Conservation (phyloP, 2,797 vertebrate species). For the Taenioides sp. region DNA sequence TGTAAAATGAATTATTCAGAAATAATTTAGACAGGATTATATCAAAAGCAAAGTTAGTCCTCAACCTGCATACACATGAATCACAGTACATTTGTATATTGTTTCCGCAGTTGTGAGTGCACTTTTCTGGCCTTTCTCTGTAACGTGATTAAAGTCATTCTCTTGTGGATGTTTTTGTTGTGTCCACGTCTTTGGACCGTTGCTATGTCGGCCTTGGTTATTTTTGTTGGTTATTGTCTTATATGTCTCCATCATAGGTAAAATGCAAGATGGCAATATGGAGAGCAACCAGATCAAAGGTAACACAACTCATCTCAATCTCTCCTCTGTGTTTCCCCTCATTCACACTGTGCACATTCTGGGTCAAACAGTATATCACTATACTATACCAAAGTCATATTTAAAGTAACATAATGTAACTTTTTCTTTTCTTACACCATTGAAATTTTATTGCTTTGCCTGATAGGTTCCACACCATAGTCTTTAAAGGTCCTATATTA, state of each 20-base stretch:
- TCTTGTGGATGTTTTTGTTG: constrained; percentile 79
- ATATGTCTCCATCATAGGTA: constrained; percentile 98
- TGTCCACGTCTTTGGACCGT: constrained; percentile 80
- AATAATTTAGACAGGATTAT: not conserved
- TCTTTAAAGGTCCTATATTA: too few relatives aligned
- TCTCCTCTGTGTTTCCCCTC: not conserved
- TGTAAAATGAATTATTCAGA: constrained; percentile 45
- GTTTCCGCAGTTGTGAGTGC: constrained; percentile 31
- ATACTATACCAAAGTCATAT: not conserved
- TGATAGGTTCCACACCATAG: too few relatives aligned
- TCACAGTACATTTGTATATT: constrained; percentile 5
- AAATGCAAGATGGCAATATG: constrained; percentile 99
- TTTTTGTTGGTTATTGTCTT: constrained; percentile 92
- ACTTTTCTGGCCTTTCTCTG: constrained; percentile 62
- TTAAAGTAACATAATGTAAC: too few relatives aligned
- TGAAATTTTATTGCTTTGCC: too few relatives aligned
- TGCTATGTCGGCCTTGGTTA: constrained; percentile 84
- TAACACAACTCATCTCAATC: constrained; percentile 85
- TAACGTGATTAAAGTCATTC: constrained; percentile 80
- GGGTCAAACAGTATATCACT: constrained; percentile 47
- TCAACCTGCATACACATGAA: not conserved
- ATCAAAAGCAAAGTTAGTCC: not conserved
- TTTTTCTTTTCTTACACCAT: too few relatives aligned
- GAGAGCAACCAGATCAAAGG: constrained; percentile 99
- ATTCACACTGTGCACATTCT: constrained; percentile 44